Evolutionary conservation across 2,113 vertebrate genomes (phyloP).

Genomic region (Thinocorus orbignyianus): DNA sequence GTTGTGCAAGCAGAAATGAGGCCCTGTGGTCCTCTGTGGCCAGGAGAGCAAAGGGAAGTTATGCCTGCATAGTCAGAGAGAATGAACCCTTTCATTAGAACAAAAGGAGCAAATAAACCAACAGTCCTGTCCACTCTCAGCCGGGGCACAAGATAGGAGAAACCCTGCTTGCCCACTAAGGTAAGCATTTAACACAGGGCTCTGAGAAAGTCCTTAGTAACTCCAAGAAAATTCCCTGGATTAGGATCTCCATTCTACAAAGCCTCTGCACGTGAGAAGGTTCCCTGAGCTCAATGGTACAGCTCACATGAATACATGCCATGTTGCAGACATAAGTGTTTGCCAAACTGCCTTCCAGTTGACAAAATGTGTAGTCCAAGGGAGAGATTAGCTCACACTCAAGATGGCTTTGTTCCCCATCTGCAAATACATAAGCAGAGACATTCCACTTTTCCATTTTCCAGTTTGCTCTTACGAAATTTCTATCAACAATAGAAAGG

Average conservation of each 20-base stretch:
- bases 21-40: not conserved
- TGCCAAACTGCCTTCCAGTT: not conserved
- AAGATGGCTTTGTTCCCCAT: not conserved
- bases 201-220: not conserved
- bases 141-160: not conserved
- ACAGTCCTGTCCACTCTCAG: not conserved
- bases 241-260: not conserved
- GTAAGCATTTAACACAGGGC: rapidly evolving
- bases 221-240: not conserved
- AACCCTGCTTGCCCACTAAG: not conserved
- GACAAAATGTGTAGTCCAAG: not conserved
- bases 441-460: not conserved
- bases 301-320: not conserved
- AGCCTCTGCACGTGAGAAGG: not conserved
- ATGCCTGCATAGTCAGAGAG: not conserved
- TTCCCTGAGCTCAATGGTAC: not conserved
- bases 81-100: not conserved
- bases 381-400: not conserved
- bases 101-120: not conserved
- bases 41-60: not conserved
- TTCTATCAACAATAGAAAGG: not conserved
- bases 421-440: not conserved
- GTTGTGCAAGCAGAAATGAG: not conserved
- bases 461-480: not conserved
- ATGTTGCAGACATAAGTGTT: not conserved